Conservation (phyloP, 2,113 vertebrate species). For the Isichthys henryi region DNA sequence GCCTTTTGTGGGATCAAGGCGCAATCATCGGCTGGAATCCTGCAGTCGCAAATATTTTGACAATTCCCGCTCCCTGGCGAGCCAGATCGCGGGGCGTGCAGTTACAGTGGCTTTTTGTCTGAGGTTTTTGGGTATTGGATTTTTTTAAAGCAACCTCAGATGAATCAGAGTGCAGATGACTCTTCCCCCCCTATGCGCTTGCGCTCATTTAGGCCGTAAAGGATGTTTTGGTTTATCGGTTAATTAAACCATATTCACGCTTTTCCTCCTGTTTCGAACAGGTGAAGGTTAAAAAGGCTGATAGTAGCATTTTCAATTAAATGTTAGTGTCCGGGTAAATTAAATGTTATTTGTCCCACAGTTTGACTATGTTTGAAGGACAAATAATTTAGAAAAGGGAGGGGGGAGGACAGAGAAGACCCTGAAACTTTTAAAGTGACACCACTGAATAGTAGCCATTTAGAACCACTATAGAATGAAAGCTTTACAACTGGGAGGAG, state of each 20-base stretch:
- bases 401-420: slow-evolving; percentile 24
- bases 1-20: slow-evolving; percentile 56
- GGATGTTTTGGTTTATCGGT: slow-evolving; percentile 46
- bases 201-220: slow-evolving; percentile 36
- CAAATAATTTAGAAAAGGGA: slow-evolving; percentile 36
- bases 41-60: slow-evolving; percentile 62
- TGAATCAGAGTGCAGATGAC: slow-evolving; percentile 22
- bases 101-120: slow-evolving; percentile 27
- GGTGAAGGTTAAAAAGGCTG: slow-evolving; percentile 53
- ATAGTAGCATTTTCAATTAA: slow-evolving; percentile 45
- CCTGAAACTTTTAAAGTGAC: slow-evolving; percentile 32
- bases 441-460: slow-evolving; percentile 23
- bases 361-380: slow-evolving; percentile 40
- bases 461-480: slow-evolving; percentile 37
- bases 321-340: slow-evolving; percentile 47
- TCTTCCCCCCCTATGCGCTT: slow-evolving; percentile 5
- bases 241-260: slow-evolving; percentile 44
- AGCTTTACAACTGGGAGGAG: slow-evolving; percentile 33
- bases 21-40: slow-evolving; percentile 56
- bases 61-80: slow-evolving; percentile 55
- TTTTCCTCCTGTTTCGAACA: slow-evolving; percentile 30
- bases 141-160: slow-evolving; percentile 24
- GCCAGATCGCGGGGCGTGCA: slow-evolving; percentile 30
- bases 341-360: slow-evolving; percentile 47
- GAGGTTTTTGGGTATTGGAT: slow-evolving; percentile 12